Conservation (phyloP, 2,113 vertebrate genomes). For the Synchiropus splendidus region DNA sequence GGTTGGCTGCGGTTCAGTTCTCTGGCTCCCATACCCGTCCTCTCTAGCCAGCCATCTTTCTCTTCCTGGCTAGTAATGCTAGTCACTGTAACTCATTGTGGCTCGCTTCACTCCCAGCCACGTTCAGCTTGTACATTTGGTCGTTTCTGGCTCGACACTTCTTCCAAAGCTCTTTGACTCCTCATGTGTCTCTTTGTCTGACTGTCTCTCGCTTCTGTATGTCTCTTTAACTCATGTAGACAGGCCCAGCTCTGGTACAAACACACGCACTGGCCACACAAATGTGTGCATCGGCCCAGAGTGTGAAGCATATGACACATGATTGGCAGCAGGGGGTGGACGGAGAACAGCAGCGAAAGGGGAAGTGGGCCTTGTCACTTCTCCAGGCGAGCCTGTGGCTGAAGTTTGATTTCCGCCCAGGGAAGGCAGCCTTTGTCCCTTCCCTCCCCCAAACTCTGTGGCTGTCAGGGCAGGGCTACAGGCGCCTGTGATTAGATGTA, state of each 20-base stretch:
- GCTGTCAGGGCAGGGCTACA: conserved; percentile 36
- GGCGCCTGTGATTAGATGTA: conserved; percentile 47
- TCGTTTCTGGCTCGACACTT: conserved; percentile 34
- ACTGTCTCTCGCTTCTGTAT: conserved; percentile 9
- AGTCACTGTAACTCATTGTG: conserved; percentile 57
- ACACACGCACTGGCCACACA: no score
- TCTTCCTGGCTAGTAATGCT: conserved; percentile 42
- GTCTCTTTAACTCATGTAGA: conserved; percentile 42
- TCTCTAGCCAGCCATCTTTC: conserved; percentile 52
- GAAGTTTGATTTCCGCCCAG: conserved; percentile 53
- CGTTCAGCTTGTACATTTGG: conserved; percentile 37
- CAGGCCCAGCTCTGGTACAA: conserved; percentile 20
- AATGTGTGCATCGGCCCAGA: conserved; percentile 16
- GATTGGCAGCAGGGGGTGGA: conserved; percentile 45
- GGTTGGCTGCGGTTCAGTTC: conserved; percentile 52
- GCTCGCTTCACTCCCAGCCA: conserved; percentile 41
- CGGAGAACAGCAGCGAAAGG: conserved; percentile 16
- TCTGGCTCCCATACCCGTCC: conserved; percentile 45
- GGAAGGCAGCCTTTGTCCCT: conserved; percentile 28
- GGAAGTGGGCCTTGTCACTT: conserved; percentile 52
- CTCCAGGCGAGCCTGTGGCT: conserved; percentile 46
- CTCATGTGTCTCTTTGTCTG: conserved; percentile 35
- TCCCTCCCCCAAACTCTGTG: neutral
- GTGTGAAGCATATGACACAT: conserved; percentile 52
- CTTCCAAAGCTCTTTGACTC: conserved; percentile 21